phyloP scores from a whole-genome alignment of 2,888 invertebrate species.

The Hypsopygia costalis region DNA sequence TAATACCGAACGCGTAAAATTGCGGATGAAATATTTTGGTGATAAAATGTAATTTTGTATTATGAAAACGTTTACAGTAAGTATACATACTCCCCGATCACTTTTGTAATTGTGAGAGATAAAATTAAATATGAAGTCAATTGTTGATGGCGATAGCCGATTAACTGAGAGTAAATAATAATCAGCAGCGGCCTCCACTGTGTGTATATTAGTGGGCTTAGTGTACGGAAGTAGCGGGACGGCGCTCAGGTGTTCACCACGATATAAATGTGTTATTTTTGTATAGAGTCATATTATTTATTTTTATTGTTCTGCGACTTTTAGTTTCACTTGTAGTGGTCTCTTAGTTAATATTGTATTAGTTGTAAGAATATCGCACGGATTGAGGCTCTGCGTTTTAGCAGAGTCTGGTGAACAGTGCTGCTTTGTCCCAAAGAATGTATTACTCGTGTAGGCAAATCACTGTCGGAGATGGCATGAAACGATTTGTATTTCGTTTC shows the following conservation, averaged over 20 bases:
- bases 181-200: constrained; percentile 25
- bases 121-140: constrained; percentile 55
- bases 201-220: constrained; percentile 24
- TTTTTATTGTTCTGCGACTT: constrained; percentile 57
- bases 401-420: constrained; percentile 68
- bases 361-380: constrained; percentile 65
- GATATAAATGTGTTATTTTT: constrained; percentile 72
- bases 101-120: constrained; percentile 74
- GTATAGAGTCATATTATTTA: constrained; percentile 78
- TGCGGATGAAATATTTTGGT: constrained; percentile 59
- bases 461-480: constrained; percentile 36
- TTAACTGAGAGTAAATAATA: constrained; percentile 19
- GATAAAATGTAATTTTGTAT: constrained; percentile 70
- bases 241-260: constrained; percentile 72
- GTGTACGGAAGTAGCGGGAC: constrained; percentile 15
- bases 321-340: constrained; percentile 62
- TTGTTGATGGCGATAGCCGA: constrained; percentile 42
- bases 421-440: constrained; percentile 76
- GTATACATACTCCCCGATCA: constrained; percentile 68
- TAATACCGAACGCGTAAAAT: constrained; percentile 50
- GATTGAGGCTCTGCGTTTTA: constrained; percentile 73
- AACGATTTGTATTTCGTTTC: constrained; percentile 23
- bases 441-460: constrained; percentile 56
- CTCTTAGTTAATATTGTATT: constrained; percentile 70
- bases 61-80: constrained; percentile 49